Base-by-base conservation (phyloP, 53 echinoderm and acorn worm species). In the Temnopleurus reevesii region DNA sequence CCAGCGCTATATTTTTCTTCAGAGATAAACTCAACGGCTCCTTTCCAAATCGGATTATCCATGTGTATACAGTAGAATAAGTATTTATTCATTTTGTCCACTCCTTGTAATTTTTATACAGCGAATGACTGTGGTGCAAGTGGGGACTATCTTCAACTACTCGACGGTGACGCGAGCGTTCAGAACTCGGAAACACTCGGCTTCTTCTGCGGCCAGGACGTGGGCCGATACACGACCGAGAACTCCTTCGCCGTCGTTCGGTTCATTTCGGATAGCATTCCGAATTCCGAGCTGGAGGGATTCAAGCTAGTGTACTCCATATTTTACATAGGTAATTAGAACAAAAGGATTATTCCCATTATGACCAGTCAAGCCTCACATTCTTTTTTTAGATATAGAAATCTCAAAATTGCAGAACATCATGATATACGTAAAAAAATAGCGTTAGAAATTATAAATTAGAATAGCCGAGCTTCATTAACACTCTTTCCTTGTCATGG, bases 291-390 rank as follows among this genome's bases (percentile, higher is more conserved):
- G 2, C 63, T 91, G 8, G 63, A 17, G 8, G 96, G 96, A 10
- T 96, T 96, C 55, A 90, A 77, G 43, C 82, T 91, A 17, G 53
- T 93, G 3, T 96, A 93, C 71, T 76, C 93, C 1, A 86, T 96
- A 53, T 96, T 71, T 82, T 96, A 96, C 53, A 61, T 65, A 85
- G 96, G 96, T 96, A 29, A 87, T 51, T 19, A 77, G 12, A 47
- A 29, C 46, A 9, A 19, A 23, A 12, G 46, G 19, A 12, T 24
- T 25, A 77, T 77, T 47, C 15, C 53, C 12, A 44, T 45, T 76
- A 41, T 1, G 36, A 71, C 1, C 27, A 65, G 35, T 65, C 53
- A 15, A 51, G 9, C 15, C 15, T n/a, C n/a, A n/a, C n/a, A n/a
- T n/a, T n/a, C n/a, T n/a, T n/a, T n/a, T n/a, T n/a, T n/a, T n/a